Evolutionary conservation across 2,113 vertebrate genomes (phyloP).

Genomic region (Varanus salvator): DNA sequence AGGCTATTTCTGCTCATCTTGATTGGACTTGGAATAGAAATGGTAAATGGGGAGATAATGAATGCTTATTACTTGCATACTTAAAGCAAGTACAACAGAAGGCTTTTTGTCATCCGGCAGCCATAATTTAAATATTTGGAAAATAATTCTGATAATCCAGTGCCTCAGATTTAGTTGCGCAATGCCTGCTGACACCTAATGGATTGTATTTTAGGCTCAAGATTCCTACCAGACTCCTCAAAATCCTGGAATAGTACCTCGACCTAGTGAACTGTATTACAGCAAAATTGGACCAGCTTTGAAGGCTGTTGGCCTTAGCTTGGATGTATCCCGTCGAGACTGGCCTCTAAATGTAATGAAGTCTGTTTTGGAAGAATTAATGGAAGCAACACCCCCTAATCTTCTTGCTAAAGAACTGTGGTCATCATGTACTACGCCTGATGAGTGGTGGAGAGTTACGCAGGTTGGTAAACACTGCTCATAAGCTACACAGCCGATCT

Average conservation of each 20-base stretch:
- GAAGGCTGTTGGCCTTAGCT: constrained; percentile 91
- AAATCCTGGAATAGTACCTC: constrained; percentile 92
- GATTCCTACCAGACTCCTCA: constrained; percentile 93
- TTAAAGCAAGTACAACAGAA: background rate
- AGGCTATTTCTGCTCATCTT: background rate
- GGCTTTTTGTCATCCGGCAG: background rate
- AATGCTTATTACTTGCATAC: too few relatives aligned
- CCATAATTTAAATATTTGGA: background rate
- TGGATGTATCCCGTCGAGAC: constrained; percentile 94
- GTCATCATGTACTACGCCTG: constrained; percentile 96
- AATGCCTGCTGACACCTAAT: background rate
- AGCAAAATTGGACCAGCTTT: constrained; percentile 96
- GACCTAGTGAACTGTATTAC: constrained; percentile 98
- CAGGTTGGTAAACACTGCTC: constrained; percentile 81
- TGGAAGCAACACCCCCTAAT: constrained; percentile 96
- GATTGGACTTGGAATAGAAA: background rate
- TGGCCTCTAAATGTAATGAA: constrained; percentile 98
- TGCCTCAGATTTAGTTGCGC: background rate
- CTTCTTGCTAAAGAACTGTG: constrained; percentile 96
- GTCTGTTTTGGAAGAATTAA: constrained; percentile 93
- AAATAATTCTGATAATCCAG: background rate
- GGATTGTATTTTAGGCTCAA: constrained; percentile 78
- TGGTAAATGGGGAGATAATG: background rate
- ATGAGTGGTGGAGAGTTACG: constrained; percentile 98
- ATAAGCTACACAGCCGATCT: background rate